Evolutionary conservation across 2,888 invertebrate genomes (phyloP), one percentile per base, ranked within the genome.

Genomic region (Rotaria sp.): DNA sequence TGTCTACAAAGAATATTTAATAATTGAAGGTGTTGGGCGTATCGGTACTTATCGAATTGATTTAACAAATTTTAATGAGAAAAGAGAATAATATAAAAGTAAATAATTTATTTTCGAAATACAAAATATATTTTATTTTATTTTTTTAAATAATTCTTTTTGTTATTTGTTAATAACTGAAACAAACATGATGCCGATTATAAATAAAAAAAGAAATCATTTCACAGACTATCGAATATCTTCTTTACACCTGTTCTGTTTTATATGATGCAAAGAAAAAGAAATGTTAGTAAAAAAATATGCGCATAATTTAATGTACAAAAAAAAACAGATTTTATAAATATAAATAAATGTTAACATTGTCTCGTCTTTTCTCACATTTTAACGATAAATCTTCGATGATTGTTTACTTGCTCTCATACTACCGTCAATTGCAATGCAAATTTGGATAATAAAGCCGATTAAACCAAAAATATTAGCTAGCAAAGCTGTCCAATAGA

Each of bases 1-100:
- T 84, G 86, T 90, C 45, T 89, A 88, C 87, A 85, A 88, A n/a
- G 88, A 89, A 52, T 85, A 86, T 50, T 67, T 90, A 41, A 87
- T 88, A 21, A 88, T 91, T 30, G 84, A 88, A 75, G 91, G 90
- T 13, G 50, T 86, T 50, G 86, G 86, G 18, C 26, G 74, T 74
- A 84, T 85, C 35, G 48, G n/a, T 41, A 50, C 84, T 1, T 84
- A 57, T 59, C 38, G n/a, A 59, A 57, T 50, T 52, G 38, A 57
- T n/a, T 30, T 67, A 67, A 18, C 18, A 21, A 67, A 67, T 18
- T 1, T n/a, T n/a, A n/a, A n/a, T n/a, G n/a, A n/a, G n/a, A n/a
- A 35, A 67, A 67, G 1, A 15, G 57, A 30, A 67, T 21, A 26
- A 50, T 3, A 50, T 3, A 13, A 45, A 8, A 45, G 45, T 5